Evolutionary conservation across 35 echinoderm and acorn worm species (phyloP).

Genomic region (Patiria miniata): DNA sequence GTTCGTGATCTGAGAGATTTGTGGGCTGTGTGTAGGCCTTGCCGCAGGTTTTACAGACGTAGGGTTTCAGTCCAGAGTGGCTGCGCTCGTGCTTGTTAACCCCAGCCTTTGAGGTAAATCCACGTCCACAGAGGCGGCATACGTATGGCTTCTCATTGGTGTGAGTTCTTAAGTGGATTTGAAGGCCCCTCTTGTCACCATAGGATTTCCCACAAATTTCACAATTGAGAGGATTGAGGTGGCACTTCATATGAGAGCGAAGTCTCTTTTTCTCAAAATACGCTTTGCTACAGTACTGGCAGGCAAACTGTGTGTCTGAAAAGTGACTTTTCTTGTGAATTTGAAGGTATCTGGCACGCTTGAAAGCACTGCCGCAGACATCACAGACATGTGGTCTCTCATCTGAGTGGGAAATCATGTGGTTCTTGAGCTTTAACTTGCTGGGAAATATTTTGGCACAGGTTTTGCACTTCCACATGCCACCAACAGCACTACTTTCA

Average conservation of each 20-base stretch:
- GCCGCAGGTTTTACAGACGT: constrained; percentile 46
- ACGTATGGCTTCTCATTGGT: constrained; percentile 41
- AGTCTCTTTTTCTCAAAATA: not conserved
- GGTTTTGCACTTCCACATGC: not conserved
- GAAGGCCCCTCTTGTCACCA: constrained; percentile 1
- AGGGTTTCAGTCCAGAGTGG: constrained; percentile 55
- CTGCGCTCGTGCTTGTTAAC: constrained; percentile 28
- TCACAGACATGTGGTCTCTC: constrained; percentile 27
- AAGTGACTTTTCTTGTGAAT: constrained; percentile 38
- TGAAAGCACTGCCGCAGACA: constrained; percentile 42
- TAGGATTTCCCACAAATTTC: constrained; percentile 18
- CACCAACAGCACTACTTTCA: not conserved
- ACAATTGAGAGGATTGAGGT: constrained; percentile 23
- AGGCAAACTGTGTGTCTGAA: constrained; percentile 5
- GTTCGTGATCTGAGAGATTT: constrained; percentile 27
- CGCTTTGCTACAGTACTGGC: constrained; percentile 16
- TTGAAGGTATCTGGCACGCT: not conserved
- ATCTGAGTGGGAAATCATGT: constrained; percentile 30
- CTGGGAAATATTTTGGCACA: constrained; percentile 17
- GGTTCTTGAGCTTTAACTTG: not conserved
- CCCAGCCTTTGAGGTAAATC: constrained; percentile 1
- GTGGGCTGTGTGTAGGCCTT: constrained; percentile 30
- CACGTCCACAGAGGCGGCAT: constrained; percentile 35
- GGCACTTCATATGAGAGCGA: not conserved
- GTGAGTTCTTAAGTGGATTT: constrained; percentile 25